These are phyloP conservation scores for Corythaeola cristata DNA, from an alignment of 2,113 vertebrate genomes.

Conservation along the genomic window DNA sequence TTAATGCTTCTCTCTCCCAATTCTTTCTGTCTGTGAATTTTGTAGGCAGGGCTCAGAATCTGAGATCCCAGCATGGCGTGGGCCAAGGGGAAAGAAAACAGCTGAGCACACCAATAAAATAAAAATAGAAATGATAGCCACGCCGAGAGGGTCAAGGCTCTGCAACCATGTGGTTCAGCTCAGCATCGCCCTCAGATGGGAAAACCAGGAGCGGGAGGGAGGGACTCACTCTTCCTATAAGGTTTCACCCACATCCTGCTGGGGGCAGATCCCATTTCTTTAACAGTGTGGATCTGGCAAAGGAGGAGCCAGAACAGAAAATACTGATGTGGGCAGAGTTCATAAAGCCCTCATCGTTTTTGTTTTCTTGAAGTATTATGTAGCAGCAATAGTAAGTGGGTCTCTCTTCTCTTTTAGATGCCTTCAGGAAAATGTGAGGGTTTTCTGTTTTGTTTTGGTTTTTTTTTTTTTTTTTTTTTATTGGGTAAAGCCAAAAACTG, in stretches of 20 bases:
- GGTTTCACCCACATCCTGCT: neutral
- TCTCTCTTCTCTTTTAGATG: neutral
- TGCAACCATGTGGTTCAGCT: neutral
- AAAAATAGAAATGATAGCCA: neutral
- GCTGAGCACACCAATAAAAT: neutral
- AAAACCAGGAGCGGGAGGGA: neutral
- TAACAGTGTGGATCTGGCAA: neutral
- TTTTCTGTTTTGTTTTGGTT: neutral
- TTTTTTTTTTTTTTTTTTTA: neutral
- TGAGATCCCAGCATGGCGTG: accelerated
- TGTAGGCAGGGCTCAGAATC: neutral
- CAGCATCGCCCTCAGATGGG: neutral
- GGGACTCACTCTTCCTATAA: neutral
- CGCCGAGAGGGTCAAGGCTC: neutral
- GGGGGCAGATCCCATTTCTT: neutral
- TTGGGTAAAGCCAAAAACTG: neutral
- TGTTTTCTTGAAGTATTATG: neutral
- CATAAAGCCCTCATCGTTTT: neutral
- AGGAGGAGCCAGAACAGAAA: neutral
- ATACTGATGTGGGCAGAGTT: neutral
- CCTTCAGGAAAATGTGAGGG: neutral
- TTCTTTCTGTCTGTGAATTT: neutral
- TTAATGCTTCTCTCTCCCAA: neutral
- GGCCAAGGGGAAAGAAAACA: neutral
- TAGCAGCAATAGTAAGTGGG: neutral